Evolutionary conservation across 2,797 vertebrate genomes (phyloP), one percentile per base, ranked within the genome.

Genomic region (Ctenopoma multispine): DNA sequence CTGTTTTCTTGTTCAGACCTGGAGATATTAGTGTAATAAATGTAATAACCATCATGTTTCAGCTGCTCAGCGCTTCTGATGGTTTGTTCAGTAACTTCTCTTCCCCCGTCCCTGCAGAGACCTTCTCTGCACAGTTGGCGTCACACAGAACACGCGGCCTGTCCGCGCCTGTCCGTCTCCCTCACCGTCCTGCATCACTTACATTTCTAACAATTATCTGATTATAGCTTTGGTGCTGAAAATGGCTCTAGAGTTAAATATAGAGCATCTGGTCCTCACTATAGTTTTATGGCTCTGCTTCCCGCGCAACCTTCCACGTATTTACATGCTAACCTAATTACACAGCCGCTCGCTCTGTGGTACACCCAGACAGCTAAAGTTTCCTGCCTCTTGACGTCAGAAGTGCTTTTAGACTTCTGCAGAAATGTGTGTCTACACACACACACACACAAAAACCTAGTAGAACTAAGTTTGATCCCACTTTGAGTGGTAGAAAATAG

Each of bases 271-370:
- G 92, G 86, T 88, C 77, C 86, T 68, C 75, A 72, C 85, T 89
- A 76, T 83, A 90, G 88, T 92, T 94, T 93, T 91, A 92, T 87
- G 82, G 84, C 80, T 83, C 20, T 57, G 79, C 78, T 90, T 92
- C 90, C 91, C 92, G 92, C 89, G 91, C 86, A 90, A 88, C 89
- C 90, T 88, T 88, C 85, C 87, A 87, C 86, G 71, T 87, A 94
- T 93, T 94, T 93, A 85, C 91, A 93, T 92, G 88, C 85, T 89
- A 90, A 90, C 91, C 89, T 94, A 95, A 95, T 95, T 94, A 94
- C 81, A 94, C 67, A 86, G 86, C 81, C 62, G 67, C 84, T 90
- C 81, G 85, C 89, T 89, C 89, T 92, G 91, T 41, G 93, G 94
- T 93, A 75, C 78, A 50, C 59, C 77, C 89, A 94, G 90, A 89